Evolutionary conservation across 2,113 vertebrate genomes (phyloP), one percentile per base, ranked within the genome.

Genomic region (Calidris pugnax): DNA sequence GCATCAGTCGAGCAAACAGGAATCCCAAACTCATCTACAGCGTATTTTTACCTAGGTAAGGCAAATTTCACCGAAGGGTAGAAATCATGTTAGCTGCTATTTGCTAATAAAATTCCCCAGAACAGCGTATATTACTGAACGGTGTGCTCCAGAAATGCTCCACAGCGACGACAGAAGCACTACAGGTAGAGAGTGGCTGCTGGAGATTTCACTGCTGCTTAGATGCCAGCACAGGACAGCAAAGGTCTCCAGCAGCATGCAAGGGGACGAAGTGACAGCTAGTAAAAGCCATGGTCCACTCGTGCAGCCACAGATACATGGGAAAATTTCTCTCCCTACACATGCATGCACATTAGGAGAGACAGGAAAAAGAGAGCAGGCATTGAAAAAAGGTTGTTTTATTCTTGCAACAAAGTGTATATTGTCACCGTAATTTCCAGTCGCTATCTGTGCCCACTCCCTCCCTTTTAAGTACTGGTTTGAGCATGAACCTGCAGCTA

Each of bases 401-500:
- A 89, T 85, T 94, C 83, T 82, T 92, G 80, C 53, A 95, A 79
- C 64, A 84, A 92, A 92, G 81, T 74, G 33, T 41, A 55, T 67
- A 51, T 47, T 85, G 71, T 91, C 50, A 72, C 48, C 0, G 0
- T 32, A 30, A 76, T 85, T 93, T 83, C 56, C 71, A 94, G 91
- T 37, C 17, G 10, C 83, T 93, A 87, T 92, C 81, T 24, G 14
- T 74, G 77, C 67, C 57, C 37, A 13, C 51, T 97, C 77, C 32
- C 37, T 85, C 74, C 51, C 60, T 93, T 96, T 90, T 67, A 96
- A 93, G 87, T 47, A 80, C 59, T 56, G 59, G 55, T 92, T 95
- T 1, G 1, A 93, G 71, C 85, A 93, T 51, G 74, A 97, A 95
- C 96, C 95, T 97, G 95, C 80, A 97, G 93, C 89, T 96, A 92